These are phyloP conservation scores for Styela plicata DNA, from an alignment of 23 tunicate genomes.

Conservation along the genomic window DNA sequence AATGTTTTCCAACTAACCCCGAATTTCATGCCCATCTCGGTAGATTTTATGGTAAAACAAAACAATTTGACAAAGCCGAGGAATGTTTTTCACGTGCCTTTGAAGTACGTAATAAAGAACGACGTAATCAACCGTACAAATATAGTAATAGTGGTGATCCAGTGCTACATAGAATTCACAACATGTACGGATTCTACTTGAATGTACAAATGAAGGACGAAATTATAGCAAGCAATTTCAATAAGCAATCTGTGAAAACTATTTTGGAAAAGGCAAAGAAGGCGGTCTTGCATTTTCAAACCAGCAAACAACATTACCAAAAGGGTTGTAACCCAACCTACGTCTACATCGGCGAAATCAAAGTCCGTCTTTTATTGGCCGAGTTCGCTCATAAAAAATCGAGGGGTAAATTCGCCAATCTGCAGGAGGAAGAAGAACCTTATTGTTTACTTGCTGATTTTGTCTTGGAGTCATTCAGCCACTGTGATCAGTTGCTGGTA, in stretches of 20 bases:
- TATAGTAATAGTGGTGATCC: slow-evolving; percentile 18
- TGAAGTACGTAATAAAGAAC: slow-evolving; percentile 30
- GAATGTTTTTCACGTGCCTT: slow-evolving; percentile 36
- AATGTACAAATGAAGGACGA: slow-evolving; percentile 6
- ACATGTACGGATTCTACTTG: slow-evolving; percentile 50
- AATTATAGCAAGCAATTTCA: background rate
- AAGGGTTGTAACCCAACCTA: slow-evolving; percentile 30
- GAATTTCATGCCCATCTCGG: slow-evolving; percentile 75
- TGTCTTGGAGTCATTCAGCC: slow-evolving; percentile 28
- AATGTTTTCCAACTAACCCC: slow-evolving; percentile 40
- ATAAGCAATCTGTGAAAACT: background rate
- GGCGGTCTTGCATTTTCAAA: slow-evolving; percentile 38
- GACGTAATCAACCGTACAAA: background rate
- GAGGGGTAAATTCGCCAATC: background rate
- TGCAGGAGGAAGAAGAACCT: slow-evolving; percentile 1
- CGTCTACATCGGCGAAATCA: slow-evolving; percentile 59
- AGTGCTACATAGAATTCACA: slow-evolving; percentile 42
- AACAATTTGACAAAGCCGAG: slow-evolving; percentile 43
- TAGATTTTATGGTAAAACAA: slow-evolving; percentile 33
- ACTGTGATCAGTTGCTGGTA: slow-evolving; percentile 47
- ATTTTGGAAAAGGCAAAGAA: slow-evolving; percentile 6
- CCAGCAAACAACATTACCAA: background rate
- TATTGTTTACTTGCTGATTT: slow-evolving; percentile 7
- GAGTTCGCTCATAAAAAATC: slow-evolving; percentile 18
- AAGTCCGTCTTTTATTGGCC: slow-evolving; percentile 35